phyloP scores from a whole-genome alignment of 2,888 invertebrate genomes.

The Ariolimax columbianus region DNA sequence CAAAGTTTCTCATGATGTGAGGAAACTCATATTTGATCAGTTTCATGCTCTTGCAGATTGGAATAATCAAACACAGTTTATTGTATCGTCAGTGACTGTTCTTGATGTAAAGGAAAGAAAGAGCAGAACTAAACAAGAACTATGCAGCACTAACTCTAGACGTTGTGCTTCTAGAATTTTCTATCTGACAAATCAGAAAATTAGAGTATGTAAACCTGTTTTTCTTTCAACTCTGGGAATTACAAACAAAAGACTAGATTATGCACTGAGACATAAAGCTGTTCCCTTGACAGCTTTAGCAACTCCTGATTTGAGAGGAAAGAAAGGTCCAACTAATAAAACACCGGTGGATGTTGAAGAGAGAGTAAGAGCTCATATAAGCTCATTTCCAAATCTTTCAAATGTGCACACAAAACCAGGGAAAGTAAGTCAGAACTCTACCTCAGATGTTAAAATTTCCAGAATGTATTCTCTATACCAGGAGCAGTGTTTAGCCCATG shows the following conservation, averaged over 20 bases:
- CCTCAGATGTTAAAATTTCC: constrained; percentile 37
- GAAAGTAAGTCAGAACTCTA: not conserved
- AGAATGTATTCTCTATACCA: constrained; percentile 45
- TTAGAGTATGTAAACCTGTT: constrained; percentile 46
- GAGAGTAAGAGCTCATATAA: constrained; percentile 37
- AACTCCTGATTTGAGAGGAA: constrained; percentile 42
- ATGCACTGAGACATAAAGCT: constrained; percentile 47
- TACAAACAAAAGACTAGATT: constrained; percentile 46
- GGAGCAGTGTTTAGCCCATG: constrained; percentile 41
- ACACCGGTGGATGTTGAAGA: constrained; percentile 41
- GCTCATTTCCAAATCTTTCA: constrained; percentile 29
- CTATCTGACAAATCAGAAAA: constrained; percentile 41
- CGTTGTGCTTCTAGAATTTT: constrained; percentile 40
- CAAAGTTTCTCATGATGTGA: constrained; percentile 43
- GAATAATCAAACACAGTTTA: constrained; percentile 49
- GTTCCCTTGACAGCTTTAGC: constrained; percentile 44
- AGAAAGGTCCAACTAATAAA: constrained; percentile 47
- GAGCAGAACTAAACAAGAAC: constrained; percentile 4
- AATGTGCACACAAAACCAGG: not conserved
- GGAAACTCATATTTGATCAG: constrained; percentile 41
- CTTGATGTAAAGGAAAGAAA: constrained; percentile 41
- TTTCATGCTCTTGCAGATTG: constrained; percentile 45
- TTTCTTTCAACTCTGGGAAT: constrained; percentile 45
- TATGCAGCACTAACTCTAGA: not conserved
- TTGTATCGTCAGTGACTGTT: constrained; percentile 45